Conservation (phyloP, 2,113 vertebrate genomes). For the Prunella fulvescens region DNA sequence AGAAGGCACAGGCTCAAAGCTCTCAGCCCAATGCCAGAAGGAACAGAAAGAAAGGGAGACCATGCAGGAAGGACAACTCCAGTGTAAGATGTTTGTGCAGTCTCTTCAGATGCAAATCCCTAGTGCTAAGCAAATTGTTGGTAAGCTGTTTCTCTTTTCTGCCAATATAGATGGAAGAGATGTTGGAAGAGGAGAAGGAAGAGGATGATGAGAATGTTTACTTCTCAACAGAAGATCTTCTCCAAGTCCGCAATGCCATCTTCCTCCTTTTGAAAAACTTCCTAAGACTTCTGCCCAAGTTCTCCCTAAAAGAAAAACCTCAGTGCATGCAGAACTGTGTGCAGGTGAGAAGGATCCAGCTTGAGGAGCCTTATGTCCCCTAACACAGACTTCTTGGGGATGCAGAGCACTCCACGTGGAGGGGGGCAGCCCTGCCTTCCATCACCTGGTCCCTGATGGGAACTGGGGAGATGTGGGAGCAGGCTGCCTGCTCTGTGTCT, state of each 20-base stretch:
- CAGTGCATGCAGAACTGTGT: conserved; percentile 79
- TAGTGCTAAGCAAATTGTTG: neutral
- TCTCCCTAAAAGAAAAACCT: conserved; percentile 82
- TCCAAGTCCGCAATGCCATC: conserved; percentile 76
- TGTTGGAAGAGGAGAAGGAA: conserved; percentile 60
- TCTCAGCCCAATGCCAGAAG: conserved; percentile 60
- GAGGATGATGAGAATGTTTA: conserved; percentile 72
- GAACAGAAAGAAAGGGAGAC: conserved; percentile 77
- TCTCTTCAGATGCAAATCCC: neutral
- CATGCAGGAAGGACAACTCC: conserved; percentile 14
- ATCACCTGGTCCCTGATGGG: no score
- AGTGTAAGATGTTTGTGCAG: conserved; percentile 64
- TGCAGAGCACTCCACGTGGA: neutral
- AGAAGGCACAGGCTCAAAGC: conserved; percentile 71
- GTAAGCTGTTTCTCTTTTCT: neutral
- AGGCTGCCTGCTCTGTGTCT: neutral
- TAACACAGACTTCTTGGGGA: neutral
- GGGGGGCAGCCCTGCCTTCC: neutral
- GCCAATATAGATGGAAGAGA: conserved; percentile 68
- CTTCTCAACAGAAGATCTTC: conserved; percentile 79
- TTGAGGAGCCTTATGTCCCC: neutral
- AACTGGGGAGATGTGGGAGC: neutral
- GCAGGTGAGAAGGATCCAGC: conserved; percentile 69
- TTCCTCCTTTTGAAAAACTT: conserved; percentile 81
- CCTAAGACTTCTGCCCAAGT: conserved; percentile 80